Conservation (phyloP, 2,113 vertebrate genomes). For the Erpornis zantholeuca region DNA sequence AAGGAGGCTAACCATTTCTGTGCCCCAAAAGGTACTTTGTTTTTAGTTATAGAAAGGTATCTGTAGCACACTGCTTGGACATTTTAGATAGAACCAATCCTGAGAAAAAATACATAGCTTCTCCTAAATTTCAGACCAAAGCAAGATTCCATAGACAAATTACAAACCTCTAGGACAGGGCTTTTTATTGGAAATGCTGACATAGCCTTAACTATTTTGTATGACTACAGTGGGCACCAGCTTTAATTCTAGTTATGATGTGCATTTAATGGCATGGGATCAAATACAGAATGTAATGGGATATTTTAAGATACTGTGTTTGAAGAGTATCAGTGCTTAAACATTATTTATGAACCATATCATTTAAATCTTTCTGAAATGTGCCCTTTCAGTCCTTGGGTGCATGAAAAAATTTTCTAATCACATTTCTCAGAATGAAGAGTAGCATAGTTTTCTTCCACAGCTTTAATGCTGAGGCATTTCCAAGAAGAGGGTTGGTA, state of each 20-base stretch:
- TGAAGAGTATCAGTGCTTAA: neutral
- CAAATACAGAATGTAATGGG: neutral
- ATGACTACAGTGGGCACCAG: neutral
- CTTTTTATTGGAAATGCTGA: constrained; percentile 22
- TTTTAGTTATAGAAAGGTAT: neutral
- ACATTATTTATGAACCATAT: constrained; percentile 5
- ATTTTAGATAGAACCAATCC: neutral
- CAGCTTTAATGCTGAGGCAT: neutral
- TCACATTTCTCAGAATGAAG: neutral
- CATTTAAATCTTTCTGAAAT: constrained; percentile 28
- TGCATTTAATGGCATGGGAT: constrained; percentile 15
- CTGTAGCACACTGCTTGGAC: neutral
- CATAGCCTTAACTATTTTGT: neutral
- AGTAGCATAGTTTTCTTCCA: neutral
- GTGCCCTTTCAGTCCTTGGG: neutral
- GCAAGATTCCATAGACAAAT: neutral
- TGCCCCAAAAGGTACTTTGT: neutral
- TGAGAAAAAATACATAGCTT: neutral
- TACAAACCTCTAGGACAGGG: neutral
- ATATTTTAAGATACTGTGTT: constrained; percentile 32
- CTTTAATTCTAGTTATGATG: neutral
- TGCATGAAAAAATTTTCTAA: neutral
- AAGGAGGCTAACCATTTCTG: neutral
- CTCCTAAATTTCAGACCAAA: constrained; percentile 27
- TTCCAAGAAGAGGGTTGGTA: neutral